These are phyloP conservation scores for Podarcis siculus DNA, from an alignment of 2,797 vertebrate species.

Conservation along the genomic window DNA sequence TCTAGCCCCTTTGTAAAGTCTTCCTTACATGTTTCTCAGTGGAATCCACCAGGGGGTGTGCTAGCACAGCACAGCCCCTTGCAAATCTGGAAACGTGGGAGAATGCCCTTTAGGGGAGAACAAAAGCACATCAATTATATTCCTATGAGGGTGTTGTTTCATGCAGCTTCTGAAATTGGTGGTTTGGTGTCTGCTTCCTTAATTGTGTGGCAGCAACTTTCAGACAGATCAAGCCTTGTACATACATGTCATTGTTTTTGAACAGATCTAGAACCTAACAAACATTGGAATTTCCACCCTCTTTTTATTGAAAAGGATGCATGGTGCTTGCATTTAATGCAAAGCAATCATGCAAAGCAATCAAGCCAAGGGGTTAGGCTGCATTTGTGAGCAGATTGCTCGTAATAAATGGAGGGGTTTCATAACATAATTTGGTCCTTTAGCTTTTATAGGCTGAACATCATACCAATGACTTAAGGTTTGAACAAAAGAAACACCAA, in stretches of 20 bases:
- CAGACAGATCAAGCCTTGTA: neutral
- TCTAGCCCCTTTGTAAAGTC: neutral
- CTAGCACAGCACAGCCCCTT: neutral
- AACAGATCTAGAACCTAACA: neutral
- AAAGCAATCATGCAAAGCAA: neutral
- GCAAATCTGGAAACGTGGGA: neutral
- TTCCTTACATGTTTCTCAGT: neutral
- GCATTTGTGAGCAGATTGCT: neutral
- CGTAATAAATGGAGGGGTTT: neutral
- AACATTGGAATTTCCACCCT: neutral
- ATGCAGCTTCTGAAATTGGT: neutral
- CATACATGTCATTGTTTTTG: neutral
- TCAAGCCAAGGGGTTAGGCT: neutral
- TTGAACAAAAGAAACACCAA: neutral
- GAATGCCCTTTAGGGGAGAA: neutral
- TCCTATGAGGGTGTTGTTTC: neutral
- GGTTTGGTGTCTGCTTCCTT: neutral
- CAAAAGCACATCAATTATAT: neutral
- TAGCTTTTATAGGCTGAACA: neutral
- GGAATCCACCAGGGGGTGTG: neutral
- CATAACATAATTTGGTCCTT: neutral
- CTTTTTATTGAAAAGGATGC: neutral
- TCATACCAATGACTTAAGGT: neutral
- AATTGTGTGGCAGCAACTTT: neutral
- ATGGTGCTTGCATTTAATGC: neutral